Percentiles rank a stretch among this genome's conserved stretches.
Evolutionary conservation across 2,113 vertebrate genomes (phyloP).

Genomic region (Eubucco bourcierii): DNA sequence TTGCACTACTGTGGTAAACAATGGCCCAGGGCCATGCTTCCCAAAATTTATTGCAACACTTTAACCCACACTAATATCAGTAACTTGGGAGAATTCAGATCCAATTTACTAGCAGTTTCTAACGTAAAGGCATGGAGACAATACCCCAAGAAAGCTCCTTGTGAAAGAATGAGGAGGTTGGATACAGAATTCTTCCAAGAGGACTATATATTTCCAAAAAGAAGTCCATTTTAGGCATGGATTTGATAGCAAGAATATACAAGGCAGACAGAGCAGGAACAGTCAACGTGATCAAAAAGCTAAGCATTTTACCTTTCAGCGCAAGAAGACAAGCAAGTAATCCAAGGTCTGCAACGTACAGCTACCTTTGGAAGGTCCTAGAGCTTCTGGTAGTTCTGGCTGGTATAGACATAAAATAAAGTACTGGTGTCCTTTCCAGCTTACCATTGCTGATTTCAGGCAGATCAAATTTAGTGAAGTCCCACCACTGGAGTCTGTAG

Average conservation of each 20-base stretch:
- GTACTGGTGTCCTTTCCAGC: background rate
- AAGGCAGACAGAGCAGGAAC: background rate
- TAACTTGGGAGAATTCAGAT: background rate
- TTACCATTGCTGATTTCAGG: conserved; percentile 99
- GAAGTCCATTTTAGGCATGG: background rate
- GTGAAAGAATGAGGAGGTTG: background rate
- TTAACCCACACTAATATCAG: background rate
- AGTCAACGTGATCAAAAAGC: background rate
- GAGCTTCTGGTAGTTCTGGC: background rate
- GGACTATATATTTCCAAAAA: background rate
- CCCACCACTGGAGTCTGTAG: conserved; percentile 99
- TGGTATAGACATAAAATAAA: background rate
- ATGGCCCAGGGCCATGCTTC: background rate
- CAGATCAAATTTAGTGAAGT: conserved; percentile 98
- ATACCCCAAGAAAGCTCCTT: background rate
- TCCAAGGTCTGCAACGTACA: background rate
- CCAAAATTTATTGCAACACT: background rate
- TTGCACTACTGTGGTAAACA: background rate
- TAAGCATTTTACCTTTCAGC: background rate
- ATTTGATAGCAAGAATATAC: background rate
- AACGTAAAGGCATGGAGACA: background rate
- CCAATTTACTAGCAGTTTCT: background rate
- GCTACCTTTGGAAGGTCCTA: background rate
- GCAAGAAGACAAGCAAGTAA: background rate
- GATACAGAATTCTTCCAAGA: background rate